phyloP scores from a whole-genome alignment of 1,140 invertebrate species.

The Drosophila tropicalis region DNA sequence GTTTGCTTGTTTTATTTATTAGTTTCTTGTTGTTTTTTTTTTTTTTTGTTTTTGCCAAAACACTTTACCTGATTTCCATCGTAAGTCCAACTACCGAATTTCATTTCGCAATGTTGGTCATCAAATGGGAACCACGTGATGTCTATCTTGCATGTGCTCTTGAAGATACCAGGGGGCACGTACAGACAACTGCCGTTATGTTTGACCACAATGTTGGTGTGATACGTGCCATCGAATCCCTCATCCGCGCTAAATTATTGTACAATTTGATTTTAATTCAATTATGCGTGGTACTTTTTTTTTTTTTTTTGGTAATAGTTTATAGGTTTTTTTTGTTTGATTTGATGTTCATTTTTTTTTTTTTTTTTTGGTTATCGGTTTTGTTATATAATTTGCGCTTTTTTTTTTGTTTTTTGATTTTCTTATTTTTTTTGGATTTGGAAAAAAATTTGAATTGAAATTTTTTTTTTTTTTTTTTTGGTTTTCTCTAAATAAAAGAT shows the following conservation, averaged over 20 bases:
- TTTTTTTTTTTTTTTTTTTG: slow-evolving; percentile 12
- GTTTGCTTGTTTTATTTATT: slow-evolving; percentile 35
- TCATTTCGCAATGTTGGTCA: slow-evolving; percentile 98
- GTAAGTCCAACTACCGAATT: slow-evolving; percentile 98
- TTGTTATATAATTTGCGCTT: slow-evolving; percentile 63
- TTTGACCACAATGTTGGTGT: slow-evolving; percentile 98
- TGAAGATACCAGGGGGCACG: slow-evolving; percentile 98
- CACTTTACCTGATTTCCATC: slow-evolving; percentile 93
- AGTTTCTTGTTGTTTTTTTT: slow-evolving; percentile 30
- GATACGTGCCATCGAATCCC: slow-evolving; percentile 98
- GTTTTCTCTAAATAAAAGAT: slow-evolving; percentile 30
- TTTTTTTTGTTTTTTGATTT: slow-evolving; percentile 17
- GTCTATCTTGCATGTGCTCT: slow-evolving; percentile 99
- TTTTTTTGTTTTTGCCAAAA: slow-evolving; percentile 41
- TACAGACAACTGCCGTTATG: slow-evolving; percentile 97
- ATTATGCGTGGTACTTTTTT: slow-evolving; percentile 38
- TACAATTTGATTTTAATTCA: slow-evolving; percentile 76
- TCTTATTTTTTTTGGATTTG: slow-evolving; percentile 32
- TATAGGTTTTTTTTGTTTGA: slow-evolving; percentile 22
- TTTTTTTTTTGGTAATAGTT: slow-evolving; percentile 23
- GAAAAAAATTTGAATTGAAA: slow-evolving; percentile 40
- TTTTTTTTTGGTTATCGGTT: slow-evolving; percentile 38
- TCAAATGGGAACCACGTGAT: slow-evolving; percentile 99
- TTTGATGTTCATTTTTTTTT: slow-evolving; percentile 34
- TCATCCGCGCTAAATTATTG: slow-evolving; percentile 94